Percentiles rank a stretch among this genome's conserved stretches.
Evolutionary conservation across 1,140 invertebrate species (phyloP).

Genomic region (Scaptomyza hsui): DNA sequence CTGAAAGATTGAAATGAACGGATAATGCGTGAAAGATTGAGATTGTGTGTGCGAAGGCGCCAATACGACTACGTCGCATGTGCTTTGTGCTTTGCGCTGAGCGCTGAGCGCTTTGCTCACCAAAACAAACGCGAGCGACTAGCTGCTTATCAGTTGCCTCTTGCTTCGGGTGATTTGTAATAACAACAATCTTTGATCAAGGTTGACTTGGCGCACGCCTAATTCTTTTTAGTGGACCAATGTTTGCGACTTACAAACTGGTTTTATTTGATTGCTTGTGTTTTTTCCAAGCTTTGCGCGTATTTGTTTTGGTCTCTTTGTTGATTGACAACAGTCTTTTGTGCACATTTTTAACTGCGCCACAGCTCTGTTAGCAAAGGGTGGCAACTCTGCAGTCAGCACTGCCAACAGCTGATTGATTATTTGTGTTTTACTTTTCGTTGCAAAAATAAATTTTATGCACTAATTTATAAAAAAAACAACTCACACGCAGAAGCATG

Average conservation of each 20-base stretch:
- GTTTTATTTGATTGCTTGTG: constrained; percentile 40
- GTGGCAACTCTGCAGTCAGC: constrained; percentile 57
- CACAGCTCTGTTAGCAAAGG: not conserved
- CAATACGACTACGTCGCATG: constrained; percentile 43
- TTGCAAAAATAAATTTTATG: constrained; percentile 22
- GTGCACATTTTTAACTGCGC: constrained; percentile 46
- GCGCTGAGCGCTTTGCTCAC: constrained; percentile 37
- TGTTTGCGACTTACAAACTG: constrained; percentile 21
- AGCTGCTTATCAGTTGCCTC: constrained; percentile 30
- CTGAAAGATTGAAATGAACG: constrained; percentile 42
- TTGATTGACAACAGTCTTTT: constrained; percentile 19
- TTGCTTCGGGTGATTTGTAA: constrained; percentile 22
- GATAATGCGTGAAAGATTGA: constrained; percentile 32
- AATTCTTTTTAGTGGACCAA: constrained; percentile 13
- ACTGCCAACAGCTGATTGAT: constrained; percentile 62
- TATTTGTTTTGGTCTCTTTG: constrained; percentile 32
- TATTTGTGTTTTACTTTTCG: constrained; percentile 41
- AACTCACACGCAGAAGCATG: constrained; percentile 43
- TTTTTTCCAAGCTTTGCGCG: constrained; percentile 3
- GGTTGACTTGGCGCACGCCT: constrained; percentile 24
- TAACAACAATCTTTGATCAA: constrained; percentile 36
- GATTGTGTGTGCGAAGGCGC: constrained; percentile 27
- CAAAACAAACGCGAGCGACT: constrained; percentile 47
- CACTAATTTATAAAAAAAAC: not conserved
- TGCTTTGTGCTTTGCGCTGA: constrained; percentile 16